Percentiles rank a stretch among this genome's conserved stretches.
Conservation (phyloP, 2,888 invertebrate genomes). For the Teleiodes luculella region DNA sequence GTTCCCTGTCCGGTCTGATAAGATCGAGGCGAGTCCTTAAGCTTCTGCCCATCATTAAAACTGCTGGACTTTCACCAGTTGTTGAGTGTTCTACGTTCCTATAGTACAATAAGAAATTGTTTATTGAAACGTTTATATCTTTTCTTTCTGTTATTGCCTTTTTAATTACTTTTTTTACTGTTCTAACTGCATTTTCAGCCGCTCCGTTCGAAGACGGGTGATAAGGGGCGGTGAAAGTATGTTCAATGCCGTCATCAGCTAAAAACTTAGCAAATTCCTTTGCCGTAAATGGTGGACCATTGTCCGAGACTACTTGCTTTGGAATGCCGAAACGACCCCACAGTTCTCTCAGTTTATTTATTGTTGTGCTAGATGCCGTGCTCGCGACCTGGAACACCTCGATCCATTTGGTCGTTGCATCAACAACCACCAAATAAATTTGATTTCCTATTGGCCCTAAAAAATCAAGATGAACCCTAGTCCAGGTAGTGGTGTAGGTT, state of each 20-base stretch:
- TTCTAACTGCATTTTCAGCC: slow-evolving; percentile 24
- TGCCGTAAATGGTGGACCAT: slow-evolving; percentile 24
- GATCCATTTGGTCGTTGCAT: slow-evolving; percentile 15
- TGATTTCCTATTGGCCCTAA: slow-evolving; percentile 4
- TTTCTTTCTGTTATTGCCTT: slow-evolving; percentile 17
- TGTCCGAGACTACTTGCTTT: slow-evolving; percentile 23
- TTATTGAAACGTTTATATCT: slow-evolving; percentile 14
- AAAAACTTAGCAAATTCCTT: slow-evolving; percentile 17
- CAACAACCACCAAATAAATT: slow-evolving; percentile 11
- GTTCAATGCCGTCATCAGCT: slow-evolving; percentile 22
- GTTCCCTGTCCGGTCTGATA: slow-evolving; percentile 12
- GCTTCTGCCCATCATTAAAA: slow-evolving; percentile 16
- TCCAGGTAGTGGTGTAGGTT: too few species aligned
- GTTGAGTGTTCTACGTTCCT: slow-evolving; percentile 21
- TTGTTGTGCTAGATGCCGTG: background rate
- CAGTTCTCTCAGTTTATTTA: slow-evolving; percentile 1
- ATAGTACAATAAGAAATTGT: slow-evolving; percentile 21
- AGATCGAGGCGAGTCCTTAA: slow-evolving; percentile 21
- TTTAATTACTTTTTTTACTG: slow-evolving; percentile 20
- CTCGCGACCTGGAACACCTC: slow-evolving; percentile 9
- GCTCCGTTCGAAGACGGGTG: slow-evolving; percentile 27
- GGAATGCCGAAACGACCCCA: slow-evolving; percentile 20
- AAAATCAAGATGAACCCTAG: too few species aligned
- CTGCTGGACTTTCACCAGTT: slow-evolving; percentile 22
- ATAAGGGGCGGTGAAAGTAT: slow-evolving; percentile 24